Evolutionary conservation across 2,113 vertebrate species (phyloP).

Genomic region (Dasypus novemcinctus): DNA sequence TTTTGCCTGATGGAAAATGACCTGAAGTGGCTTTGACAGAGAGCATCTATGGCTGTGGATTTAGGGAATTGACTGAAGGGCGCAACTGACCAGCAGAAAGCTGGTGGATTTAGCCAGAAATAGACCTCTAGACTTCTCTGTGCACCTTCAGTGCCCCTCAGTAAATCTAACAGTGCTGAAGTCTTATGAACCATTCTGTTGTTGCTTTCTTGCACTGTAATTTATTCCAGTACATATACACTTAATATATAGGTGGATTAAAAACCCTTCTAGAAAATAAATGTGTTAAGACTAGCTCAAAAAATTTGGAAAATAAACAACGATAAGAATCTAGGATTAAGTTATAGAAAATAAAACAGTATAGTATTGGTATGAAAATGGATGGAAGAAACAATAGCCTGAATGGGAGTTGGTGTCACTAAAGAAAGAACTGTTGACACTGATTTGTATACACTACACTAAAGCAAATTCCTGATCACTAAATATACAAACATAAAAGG

Average conservation of each 20-base stretch:
- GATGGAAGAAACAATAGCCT: neutral
- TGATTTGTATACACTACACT: neutral
- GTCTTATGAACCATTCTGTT: neutral
- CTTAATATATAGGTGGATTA: neutral
- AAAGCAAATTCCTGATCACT: neutral
- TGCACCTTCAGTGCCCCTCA: too few species aligned
- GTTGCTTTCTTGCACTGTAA: neutral
- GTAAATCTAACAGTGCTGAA: neutral
- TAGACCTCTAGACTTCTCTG: neutral
- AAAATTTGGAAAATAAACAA: neutral
- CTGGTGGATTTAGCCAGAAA: neutral
- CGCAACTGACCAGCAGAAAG: neutral
- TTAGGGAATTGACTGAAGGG: accelerated
- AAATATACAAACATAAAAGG: neutral
- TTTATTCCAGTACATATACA: accelerated
- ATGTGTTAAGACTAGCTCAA: neutral
- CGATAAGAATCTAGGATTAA: neutral
- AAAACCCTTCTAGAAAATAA: neutral
- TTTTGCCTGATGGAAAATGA: neutral
- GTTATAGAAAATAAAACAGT: neutral
- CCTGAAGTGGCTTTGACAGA: accelerated
- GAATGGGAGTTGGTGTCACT: neutral
- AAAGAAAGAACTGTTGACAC: neutral
- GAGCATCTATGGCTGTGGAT: accelerated
- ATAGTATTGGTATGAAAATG: neutral